phyloP scores from a whole-genome alignment of 2,797 vertebrate genomes.

The Botia almorhae region DNA sequence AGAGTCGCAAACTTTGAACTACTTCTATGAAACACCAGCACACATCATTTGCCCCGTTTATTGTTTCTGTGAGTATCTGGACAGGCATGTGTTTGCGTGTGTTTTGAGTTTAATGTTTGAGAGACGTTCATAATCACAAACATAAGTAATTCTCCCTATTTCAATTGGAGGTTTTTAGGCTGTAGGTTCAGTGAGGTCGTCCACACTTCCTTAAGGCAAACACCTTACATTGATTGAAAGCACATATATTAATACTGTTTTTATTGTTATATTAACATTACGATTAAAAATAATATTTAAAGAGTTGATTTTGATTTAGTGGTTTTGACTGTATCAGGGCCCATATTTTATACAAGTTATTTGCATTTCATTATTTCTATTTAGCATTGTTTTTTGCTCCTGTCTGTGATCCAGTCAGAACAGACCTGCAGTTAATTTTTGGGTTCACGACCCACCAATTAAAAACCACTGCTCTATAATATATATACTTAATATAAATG shows the following conservation, averaged over 20 bases:
- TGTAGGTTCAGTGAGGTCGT: not conserved
- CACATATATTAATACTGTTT: not conserved
- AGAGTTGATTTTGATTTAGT: too few relatives aligned
- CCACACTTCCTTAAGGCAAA: slow-evolving; percentile 40
- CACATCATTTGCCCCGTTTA: not conserved
- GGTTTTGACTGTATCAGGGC: too few relatives aligned
- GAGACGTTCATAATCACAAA: not conserved
- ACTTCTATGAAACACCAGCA: slow-evolving; percentile 48
- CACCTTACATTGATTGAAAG: not conserved
- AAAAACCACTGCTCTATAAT: not conserved
- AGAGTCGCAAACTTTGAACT: slow-evolving; percentile 73
- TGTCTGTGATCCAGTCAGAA: not conserved
- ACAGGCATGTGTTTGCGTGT: slow-evolving; percentile 2
- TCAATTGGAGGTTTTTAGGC: slow-evolving; percentile 3
- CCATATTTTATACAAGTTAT: not conserved
- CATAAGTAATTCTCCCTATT: not conserved
- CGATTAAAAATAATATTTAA: too few relatives aligned
- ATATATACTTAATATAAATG: not conserved
- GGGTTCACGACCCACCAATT: not conserved
- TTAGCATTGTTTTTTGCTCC: too few relatives aligned
- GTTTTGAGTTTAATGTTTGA: not conserved
- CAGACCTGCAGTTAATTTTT: not conserved
- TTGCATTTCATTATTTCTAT: not conserved
- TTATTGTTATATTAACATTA: too few relatives aligned
- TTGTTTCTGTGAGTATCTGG: slow-evolving; percentile 11